Evolutionary conservation across 2,888 invertebrate genomes (phyloP).

Genomic region (Pseudolycoriella hygida): DNA sequence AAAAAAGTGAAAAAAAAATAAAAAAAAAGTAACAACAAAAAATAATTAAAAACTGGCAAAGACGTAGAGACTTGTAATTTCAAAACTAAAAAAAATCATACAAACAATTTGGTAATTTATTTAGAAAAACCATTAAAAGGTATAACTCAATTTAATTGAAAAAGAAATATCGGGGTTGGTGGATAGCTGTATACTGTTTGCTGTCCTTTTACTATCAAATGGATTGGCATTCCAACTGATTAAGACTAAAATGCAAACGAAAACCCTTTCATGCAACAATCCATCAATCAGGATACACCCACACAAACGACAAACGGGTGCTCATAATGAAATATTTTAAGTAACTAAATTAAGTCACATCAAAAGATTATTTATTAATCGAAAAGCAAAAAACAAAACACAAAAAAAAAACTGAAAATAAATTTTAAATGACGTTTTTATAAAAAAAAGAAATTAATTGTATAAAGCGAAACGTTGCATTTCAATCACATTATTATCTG

Average conservation of each 20-base stretch:
- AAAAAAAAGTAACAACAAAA: conserved; percentile 1
- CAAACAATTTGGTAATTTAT: neutral
- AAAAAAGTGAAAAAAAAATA: conserved; percentile 8
- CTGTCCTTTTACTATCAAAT: no score
- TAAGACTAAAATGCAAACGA: no score
- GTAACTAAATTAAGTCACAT: conserved; percentile 1
- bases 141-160: neutral
- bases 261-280: neutral
- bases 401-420: neutral
- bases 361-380: neutral
- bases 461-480: no score
- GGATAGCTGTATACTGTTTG: no score
- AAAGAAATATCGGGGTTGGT: neutral
- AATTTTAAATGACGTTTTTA: neutral
- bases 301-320: conserved; percentile 7
- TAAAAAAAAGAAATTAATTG: neutral
- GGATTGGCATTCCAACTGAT: no score
- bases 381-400: neutral
- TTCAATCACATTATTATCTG: no score
- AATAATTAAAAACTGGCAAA: conserved; percentile 5
- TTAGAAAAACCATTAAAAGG: neutral
- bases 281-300: conserved; percentile 6
- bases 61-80: neutral
- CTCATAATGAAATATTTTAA: neutral
- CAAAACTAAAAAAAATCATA: neutral